phyloP scores from a whole-genome alignment of 2,888 invertebrate genomes.

The Aspidapion aeneum region DNA sequence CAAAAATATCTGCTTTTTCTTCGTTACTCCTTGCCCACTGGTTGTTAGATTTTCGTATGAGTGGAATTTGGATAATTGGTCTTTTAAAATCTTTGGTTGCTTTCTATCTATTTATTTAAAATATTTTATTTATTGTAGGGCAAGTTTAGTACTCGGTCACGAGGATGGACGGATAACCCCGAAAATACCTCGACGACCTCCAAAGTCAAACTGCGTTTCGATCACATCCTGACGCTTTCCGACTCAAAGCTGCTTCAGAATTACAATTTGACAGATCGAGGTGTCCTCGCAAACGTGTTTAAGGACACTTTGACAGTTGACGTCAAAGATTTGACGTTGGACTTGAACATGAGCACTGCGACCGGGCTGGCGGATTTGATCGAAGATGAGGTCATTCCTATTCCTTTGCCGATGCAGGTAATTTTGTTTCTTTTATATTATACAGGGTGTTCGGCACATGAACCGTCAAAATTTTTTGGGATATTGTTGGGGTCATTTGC shows the following conservation, averaged over 20 bases:
- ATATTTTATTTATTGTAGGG: conserved; percentile 51
- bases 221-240: conserved; percentile 55
- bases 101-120: neutral
- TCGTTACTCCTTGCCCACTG: no score
- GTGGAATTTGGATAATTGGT: no score
- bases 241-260: conserved; percentile 35
- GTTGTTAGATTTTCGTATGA: no score
- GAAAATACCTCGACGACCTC: conserved; percentile 51
- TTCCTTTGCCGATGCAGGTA: conserved; percentile 81
- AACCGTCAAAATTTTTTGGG: no score
- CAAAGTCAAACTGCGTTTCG: conserved; percentile 58
- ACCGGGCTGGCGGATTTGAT: conserved; percentile 77
- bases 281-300: conserved; percentile 48
- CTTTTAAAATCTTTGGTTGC: no score
- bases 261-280: conserved; percentile 48
- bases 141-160: conserved; percentile 77
- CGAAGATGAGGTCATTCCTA: conserved; percentile 81
- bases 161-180: conserved; percentile 74
- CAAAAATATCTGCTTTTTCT: no score
- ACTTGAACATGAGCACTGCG: conserved; percentile 77
- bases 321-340: conserved; percentile 62
- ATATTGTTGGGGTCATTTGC: no score
- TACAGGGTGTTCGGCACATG: neutral
- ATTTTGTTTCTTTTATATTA: conserved; percentile 22
- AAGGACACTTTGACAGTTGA: conserved; percentile 59